Base-by-base conservation (phyloP, 2,113 vertebrate species). In the Macheiramphus alcinus region DNA sequence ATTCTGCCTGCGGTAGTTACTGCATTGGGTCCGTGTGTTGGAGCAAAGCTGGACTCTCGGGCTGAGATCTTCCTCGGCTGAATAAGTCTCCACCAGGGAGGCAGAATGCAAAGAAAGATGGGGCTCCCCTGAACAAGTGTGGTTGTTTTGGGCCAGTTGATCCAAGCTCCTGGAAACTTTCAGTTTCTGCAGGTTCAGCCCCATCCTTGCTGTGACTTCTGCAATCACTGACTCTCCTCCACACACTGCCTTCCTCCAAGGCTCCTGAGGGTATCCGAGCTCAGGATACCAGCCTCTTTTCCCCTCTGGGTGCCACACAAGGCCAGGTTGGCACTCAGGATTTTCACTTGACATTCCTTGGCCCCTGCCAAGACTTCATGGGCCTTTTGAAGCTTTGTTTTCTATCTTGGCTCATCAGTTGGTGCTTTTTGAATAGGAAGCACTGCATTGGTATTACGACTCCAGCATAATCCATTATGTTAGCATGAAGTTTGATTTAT, bases 91-190 rank as follows among this genome's bases (percentile, higher is more conserved):
- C 25, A 17, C 13, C 26, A 22, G 43, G 65, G 56, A 42, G 43
- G 31, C 16, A 79, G 23, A 83, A 63, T 8, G 18, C 16, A 50
- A 36, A 75, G 19, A 0, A 48, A 32, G 72, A 38, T 0, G 1
- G 9, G 36, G 15, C 8, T 85, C 1, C 7, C 5, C 21, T 15
- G 22, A 48, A 3, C 13, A 7, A 0, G 0, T 6, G 12, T 14
- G 43, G 36, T 29, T 40, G 23, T 40, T 94, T 65, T 43, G 53
- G 70, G 32, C 9, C 65, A 18, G 9, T 1, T 68, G 48, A 56
- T 34, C 5, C 40, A 56, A 31, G 23, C 8, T 80, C 13, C 13
- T 74, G 34, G 21, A 72, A 85, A 20, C 5, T 5, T 38, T 32
- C 4, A 15, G 11, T 14, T 74, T 26, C 16, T 61, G 47, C 5